Base-by-base conservation (phyloP, 2,888 invertebrate species). In the Erebia palarica region DNA sequence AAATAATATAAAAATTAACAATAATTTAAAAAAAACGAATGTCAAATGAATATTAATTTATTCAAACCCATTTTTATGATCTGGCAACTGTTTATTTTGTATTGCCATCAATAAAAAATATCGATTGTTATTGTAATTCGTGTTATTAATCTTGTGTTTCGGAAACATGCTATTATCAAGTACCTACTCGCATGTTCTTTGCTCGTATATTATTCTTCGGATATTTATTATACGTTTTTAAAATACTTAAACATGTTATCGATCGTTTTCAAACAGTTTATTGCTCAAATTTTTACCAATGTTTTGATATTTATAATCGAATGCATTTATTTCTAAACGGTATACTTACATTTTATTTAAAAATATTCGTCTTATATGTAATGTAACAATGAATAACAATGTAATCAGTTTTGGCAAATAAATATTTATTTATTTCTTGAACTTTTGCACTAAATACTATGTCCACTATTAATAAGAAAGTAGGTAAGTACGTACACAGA, bases 11-110 rank as follows among this genome's bases (percentile, higher is more conserved):
- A 72, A 59, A 68, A 61, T 61, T 74, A 70, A 77, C 75, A 76
- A 76, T 74, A 76, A 76, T 74, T 51, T 68, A 72, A 75, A 75
- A 70, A 64, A 75, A 71, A 68, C 65, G 65, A 72, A 70, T 68
- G 70, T 71, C 65, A 74, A 75, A 73, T 67, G 68, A 72, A 63
- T 76, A 79, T 86, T 91, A 92, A 92, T 92, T 89, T 90, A 92
- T 92, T 91, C 93, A 90, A 87, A 86, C 87, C 88, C 86, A 82
- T 86, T 88, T 92, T 92, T 92, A 93, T 92, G 87, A 90, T 86
- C 92, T 92, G 91, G 76, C 84, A 92, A 92, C 83, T 86, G 86
- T 88, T 87, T 75, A 76, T 77, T 85, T 84, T 85, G 80, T 79
- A 63, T 77, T 74, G 73, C 75, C 73, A 76, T 80, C 76, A 65